These are phyloP conservation scores for Caenorhabditis imperialis DNA, from an alignment of 2,888 invertebrate genomes.

Conservation along the genomic window DNA sequence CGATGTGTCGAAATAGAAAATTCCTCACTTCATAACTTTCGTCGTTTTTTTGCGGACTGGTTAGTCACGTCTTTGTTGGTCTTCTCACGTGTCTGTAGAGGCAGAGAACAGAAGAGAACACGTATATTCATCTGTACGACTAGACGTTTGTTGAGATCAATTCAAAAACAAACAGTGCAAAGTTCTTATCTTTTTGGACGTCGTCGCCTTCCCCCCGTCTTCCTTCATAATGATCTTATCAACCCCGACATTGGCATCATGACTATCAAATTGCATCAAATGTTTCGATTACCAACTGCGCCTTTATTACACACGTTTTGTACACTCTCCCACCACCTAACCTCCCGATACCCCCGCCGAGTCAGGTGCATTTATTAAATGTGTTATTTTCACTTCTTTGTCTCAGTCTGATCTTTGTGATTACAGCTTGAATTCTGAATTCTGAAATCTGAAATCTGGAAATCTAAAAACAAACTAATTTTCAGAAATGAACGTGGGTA, in stretches of 20 bases:
- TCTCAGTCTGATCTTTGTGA: constrained; percentile 5
- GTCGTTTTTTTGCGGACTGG: constrained; percentile 1
- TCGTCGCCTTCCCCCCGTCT: constrained; percentile 2
- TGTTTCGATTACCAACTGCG: constrained; percentile 46
- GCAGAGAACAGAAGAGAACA: constrained; percentile 2
- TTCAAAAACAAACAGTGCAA: constrained; percentile 49
- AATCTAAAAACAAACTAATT: neutral
- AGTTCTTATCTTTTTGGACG: constrained; percentile 9
- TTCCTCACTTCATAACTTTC: neutral
- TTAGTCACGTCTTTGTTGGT: constrained; percentile 31
- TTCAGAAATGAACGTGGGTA: constrained; percentile 56
- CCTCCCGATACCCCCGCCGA: neutral
- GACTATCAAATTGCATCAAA: constrained; percentile 52
- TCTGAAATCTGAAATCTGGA: too few species aligned
- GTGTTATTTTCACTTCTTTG: neutral
- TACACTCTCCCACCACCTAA: constrained; percentile 23
- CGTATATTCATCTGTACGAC: too few species aligned
- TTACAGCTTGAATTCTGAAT: neutral
- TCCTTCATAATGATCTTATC: constrained; percentile 40
- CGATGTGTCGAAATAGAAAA: neutral
- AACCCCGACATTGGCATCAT: constrained; percentile 15
- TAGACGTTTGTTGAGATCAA: constrained; percentile 10
- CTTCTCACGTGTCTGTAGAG: constrained; percentile 20
- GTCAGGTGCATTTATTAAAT: constrained; percentile 7
- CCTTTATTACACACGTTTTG: constrained; percentile 35